Base-by-base conservation (phyloP, 1,140 invertebrate species). In the Episyrphus balteatus region DNA sequence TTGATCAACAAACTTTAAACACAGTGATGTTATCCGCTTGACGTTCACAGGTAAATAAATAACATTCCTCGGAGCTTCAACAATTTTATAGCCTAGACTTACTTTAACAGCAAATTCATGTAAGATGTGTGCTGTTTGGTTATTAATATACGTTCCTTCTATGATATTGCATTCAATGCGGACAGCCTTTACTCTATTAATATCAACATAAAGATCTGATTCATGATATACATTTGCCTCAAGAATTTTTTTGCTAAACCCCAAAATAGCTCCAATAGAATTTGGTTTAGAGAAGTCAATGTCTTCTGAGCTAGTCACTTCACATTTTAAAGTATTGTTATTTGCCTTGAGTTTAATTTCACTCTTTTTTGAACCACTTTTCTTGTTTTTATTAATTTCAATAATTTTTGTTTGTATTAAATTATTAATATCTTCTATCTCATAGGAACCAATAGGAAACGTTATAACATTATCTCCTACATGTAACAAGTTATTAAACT, bases 31-130 rank as follows among this genome's bases (percentile, higher is more conserved):
- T 47, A 61, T 57, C 40, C 21, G 37, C 2, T 44, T 49, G 3
- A 47, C 48, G 36, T 51, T 59, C 13, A 67, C 48, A 44, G 51
- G 60, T 47, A 62, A 47, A 55, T 66, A 68, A 50, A 66, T 68
- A 33, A 65, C 52, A 26, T 58, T 53, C 7, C 12, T 21, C 12
- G 57, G 56, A 30, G 33, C 48, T 57, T 66, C 56, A 12, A 54
- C 44, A 15, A 61, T 58, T 55, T 59, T 59, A 52, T 54, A 56
- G 15, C 54, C 58, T 21, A 53, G 51, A 31, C 50, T 39, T 14
- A 59, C 55, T 7, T 9, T 36, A 38, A 56, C 51, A 34, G 54
- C 58, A 52, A 68, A 67, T 45, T 58, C 50, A 45, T 67, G 56
- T 44, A 68, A 46, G 17, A 50, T 57, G 49, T 66, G 62, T 11